A percentile compares a stretch with the other conserved stretches of the same genome.
These are phyloP conservation scores for Arrhopalites spinosus DNA, from an alignment of 2,888 invertebrate species.

Conservation along the genomic window DNA sequence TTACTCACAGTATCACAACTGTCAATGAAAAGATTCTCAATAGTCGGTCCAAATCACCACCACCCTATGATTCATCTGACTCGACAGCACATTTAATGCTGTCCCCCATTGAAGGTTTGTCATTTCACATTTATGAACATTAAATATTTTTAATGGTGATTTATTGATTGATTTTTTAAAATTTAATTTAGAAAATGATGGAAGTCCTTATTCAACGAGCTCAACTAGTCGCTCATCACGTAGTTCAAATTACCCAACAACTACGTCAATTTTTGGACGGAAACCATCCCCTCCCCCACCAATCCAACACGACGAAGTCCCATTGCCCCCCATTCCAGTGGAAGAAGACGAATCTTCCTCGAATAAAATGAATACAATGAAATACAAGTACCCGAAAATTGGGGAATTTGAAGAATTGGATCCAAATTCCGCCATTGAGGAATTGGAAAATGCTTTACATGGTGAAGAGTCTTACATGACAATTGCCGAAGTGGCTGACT, in stretches of 20 bases:
- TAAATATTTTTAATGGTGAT: too few species aligned
- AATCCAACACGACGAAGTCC: conserved; percentile 50
- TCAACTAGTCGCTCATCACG: conserved; percentile 57
- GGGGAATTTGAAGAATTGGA: conserved; percentile 12
- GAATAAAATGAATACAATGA: neutral
- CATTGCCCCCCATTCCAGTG: conserved; percentile 41
- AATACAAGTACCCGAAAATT: conserved; percentile 18
- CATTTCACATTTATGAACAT: too few species aligned
- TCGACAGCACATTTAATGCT: conserved; percentile 68
- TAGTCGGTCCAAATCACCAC: conserved; percentile 29
- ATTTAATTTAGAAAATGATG: conserved; percentile 83
- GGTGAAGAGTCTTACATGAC: conserved; percentile 51
- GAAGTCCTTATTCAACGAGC: conserved; percentile 66
- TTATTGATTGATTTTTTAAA: too few species aligned
- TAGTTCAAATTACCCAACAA: conserved; percentile 52
- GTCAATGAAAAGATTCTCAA: conserved; percentile 13
- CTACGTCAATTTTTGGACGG: conserved; percentile 50
- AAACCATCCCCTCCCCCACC: conserved; percentile 50
- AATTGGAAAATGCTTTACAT: neutral
- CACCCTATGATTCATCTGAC: conserved; percentile 30
- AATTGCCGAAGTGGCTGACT: conserved; percentile 49
- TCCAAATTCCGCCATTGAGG: conserved; percentile 8
- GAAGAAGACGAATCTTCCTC: neutral
- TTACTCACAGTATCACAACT: neutral
- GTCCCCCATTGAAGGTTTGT: conserved; percentile 82